Conservation (phyloP, 2,797 vertebrate genomes). For the Borostomias antarcticus region DNA sequence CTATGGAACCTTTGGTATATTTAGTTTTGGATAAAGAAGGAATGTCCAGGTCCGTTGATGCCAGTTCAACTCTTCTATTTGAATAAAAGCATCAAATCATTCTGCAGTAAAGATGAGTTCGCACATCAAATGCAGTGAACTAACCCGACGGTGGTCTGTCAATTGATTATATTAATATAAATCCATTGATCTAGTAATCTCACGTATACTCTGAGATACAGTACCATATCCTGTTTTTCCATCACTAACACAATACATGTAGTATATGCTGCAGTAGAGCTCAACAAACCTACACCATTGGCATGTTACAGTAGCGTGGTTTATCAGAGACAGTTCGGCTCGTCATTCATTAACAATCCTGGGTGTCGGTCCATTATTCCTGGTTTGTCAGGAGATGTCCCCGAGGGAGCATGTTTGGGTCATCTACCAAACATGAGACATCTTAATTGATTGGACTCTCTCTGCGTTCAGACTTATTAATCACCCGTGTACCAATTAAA, state of each 20-base stretch:
- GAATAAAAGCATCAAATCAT: no score
- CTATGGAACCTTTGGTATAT: no score
- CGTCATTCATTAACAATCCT: slow-evolving; percentile 55
- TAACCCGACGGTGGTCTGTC: no score
- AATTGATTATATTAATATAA: no score
- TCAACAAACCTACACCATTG: slow-evolving; percentile 36
- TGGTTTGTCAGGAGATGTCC: slow-evolving; percentile 18
- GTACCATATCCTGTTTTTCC: slow-evolving; percentile 24
- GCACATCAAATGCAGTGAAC: no score
- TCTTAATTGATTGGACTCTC: slow-evolving; percentile 57
- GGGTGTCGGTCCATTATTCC: slow-evolving; percentile 30
- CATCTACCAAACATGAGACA: slow-evolving; percentile 27
- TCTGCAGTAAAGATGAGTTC: no score
- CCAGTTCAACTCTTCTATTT: no score
- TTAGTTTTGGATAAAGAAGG: no score
- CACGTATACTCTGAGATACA: slow-evolving; percentile 44
- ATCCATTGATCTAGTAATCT: no score
- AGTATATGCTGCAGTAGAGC: slow-evolving; percentile 37
- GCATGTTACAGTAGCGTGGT: slow-evolving; percentile 44
- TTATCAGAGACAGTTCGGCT: slow-evolving; percentile 31
- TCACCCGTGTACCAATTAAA: slow-evolving; percentile 63
- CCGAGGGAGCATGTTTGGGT: slow-evolving; percentile 14
- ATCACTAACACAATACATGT: slow-evolving; percentile 28
- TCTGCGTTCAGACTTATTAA: slow-evolving; percentile 55
- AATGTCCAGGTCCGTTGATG: no score